Evolutionary conservation across 2,888 invertebrate genomes (phyloP), one percentile per base, ranked within the genome.

Genomic region (Linnaemya tessellans): DNA sequence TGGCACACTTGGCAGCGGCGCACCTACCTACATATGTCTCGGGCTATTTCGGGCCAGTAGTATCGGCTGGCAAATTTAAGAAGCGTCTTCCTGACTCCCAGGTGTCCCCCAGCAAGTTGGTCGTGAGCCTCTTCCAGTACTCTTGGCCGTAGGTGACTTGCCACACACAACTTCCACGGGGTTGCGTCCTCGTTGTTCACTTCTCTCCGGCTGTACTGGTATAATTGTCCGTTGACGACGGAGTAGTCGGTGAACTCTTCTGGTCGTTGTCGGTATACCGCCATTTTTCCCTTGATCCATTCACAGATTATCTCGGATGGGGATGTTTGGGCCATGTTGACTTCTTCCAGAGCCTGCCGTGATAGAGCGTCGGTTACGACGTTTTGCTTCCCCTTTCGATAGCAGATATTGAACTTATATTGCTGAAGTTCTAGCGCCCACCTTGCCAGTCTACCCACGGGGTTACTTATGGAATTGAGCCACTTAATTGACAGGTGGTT

Each of bases 151-250:
- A 22, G 15, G 43, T 2, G 43, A 8, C 20, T 58, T n/a, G 15
- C 58, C n/a, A 5, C 35, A 15, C 60, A 35, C 10, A 60, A 7
- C 30, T 65, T 65, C 65, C 65, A 46, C 9, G 65, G 46, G 1
- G 41, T 65, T 13, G 25, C 9, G 3, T 62, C 65, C 5, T 65
- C 46, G 15, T 46, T 25, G 11, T 65, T 65, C 10, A 38, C 3
- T 10, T 41, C 20, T 3, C 64, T 18, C 5, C 18, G 38, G 3
- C 20, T 41, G 5, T 64, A 41, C 10, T 20, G 13, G 9, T 64
- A 64, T 1, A 64, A 22, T 22, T 64, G 64, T 3, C 46, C 43
- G 25, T 65, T 46, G 7, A 65, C 64, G 15, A 46, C 25, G 15
- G 10, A 22, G 15, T 65, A n/a, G n/a, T n/a, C n/a, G n/a, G n/a